Percentiles rank a stretch among this genome's conserved stretches.
Evolutionary conservation across 2,113 vertebrate genomes (phyloP).

Genomic region (Marcusenius ussheri): DNA sequence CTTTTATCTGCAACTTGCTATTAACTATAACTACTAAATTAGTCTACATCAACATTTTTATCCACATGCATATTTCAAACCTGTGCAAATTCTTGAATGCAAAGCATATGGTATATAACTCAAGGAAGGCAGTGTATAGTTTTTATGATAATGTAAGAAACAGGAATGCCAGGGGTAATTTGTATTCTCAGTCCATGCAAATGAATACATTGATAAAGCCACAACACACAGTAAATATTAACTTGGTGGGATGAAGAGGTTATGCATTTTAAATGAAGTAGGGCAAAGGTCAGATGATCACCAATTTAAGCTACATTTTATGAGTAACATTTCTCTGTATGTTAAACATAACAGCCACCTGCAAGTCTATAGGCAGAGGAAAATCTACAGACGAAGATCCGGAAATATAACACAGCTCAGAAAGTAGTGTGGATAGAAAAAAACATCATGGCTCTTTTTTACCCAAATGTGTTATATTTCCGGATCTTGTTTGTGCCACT

Average conservation of each 20-base stretch:
- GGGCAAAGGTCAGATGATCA: neutral
- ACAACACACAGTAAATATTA: neutral
- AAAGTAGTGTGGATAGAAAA: neutral
- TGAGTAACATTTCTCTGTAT: neutral
- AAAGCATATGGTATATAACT: neutral
- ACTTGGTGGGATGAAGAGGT: neutral
- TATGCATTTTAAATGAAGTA: neutral
- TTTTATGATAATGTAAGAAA: neutral
- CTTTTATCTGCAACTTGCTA: neutral
- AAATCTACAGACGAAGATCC: neutral
- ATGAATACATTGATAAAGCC: neutral
- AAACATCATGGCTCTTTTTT: slow-evolving; percentile 5
- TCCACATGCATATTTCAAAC: neutral
- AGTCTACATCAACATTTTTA: neutral
- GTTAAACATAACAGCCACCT: neutral
- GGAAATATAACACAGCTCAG: neutral
- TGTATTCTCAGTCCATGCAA: neutral
- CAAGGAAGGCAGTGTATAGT: neutral
- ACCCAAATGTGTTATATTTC: neutral
- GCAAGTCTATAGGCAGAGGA: neutral
- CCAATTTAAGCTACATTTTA: neutral
- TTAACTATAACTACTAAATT: neutral
- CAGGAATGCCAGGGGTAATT: neutral
- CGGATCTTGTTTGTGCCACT: neutral
- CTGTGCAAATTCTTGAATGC: neutral